Percentiles rank a stretch among this genome's conserved stretches.
Conservation (phyloP, 2,113 vertebrate genomes). For the Gallinago paraguaiae region DNA sequence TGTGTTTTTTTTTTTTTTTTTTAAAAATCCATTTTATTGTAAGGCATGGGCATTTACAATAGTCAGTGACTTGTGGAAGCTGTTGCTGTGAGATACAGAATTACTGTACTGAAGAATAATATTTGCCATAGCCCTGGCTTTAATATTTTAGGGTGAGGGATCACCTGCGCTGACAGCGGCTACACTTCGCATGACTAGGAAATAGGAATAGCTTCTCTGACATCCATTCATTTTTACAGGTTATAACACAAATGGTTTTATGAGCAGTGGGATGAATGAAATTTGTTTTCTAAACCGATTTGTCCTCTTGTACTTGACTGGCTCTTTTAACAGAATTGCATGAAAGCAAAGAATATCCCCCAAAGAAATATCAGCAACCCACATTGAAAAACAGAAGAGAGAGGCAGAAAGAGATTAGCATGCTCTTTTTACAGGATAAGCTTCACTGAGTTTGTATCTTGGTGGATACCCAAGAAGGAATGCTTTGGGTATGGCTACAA, state of each 20-base stretch:
- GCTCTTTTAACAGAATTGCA: constrained; percentile 13
- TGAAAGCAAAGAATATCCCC: background rate
- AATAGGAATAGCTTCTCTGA: constrained; percentile 16
- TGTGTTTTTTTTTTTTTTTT: background rate
- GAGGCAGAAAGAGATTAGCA: background rate
- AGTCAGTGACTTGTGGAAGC: background rate
- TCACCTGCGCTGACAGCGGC: background rate
- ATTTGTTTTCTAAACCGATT: constrained; percentile 9
- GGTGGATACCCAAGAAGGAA: background rate
- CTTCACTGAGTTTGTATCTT: background rate
- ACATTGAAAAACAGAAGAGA: background rate
- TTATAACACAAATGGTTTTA: constrained; percentile 30
- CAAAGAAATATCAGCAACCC: background rate
- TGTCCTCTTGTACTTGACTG: constrained; percentile 13
- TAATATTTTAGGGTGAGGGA: constrained; percentile 32
- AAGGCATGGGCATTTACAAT: background rate
- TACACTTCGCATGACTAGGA: background rate
- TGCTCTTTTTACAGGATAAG: background rate
- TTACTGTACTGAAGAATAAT: constrained; percentile 21
- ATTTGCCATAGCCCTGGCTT: background rate
- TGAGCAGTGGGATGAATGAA: constrained; percentile 6
- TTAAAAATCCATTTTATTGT: background rate
- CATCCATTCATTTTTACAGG: constrained; percentile 8
- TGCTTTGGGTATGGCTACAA: background rate
- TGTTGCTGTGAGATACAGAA: constrained; percentile 33